Evolutionary conservation across 2,113 vertebrate species (phyloP), one percentile per base, ranked within the genome.

Genomic region (Toxotes jaculatrix): DNA sequence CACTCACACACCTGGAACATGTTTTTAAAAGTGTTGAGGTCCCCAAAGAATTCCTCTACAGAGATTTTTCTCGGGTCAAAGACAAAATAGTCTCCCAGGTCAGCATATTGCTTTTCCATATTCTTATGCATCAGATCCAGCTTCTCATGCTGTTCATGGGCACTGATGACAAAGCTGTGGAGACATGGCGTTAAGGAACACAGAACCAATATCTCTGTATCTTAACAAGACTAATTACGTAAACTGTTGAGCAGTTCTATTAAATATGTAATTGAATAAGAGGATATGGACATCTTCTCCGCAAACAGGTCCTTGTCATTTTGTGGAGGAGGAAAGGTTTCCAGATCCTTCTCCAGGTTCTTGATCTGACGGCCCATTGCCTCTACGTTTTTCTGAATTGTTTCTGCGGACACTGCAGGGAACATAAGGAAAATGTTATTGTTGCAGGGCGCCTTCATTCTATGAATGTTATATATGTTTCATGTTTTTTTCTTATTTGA

Each of bases 231-330:
- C 23, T 49, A 7, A 27, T 57, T 71, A 16, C 49, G 3, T 27
- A 1, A 1, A 59, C 19, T 31, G 31, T 32, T 70, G 36, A 74
- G 36, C 31, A 40, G 59, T 6, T 31, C 19, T 61, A 19, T 16
- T 12, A 36, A 40, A 31, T 5, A 36, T 74, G 32, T 4, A 45
- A 55, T 4, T 77, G 59, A 72, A 69, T 43, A 34, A 73, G 88
- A 97, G 96, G 96, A 96, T 97, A 96, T 96, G 11, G 94, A 93
- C 92, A 95, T 95, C 92, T 97, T 97, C 86, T 96, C 93, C 67
- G 85, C 90, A 89, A 96, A 97, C 74, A 94, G 94, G 88, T 96
- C 96, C 40, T 92, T 95, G 71, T 97, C 95, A 64, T 91, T 96
- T 77, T 93, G 91, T 19, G 95, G 69, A 23, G 94, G 94, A n/a